Evolutionary conservation across 1,140 invertebrate genomes (phyloP).

Genomic region (Neodiprion lecontei): DNA sequence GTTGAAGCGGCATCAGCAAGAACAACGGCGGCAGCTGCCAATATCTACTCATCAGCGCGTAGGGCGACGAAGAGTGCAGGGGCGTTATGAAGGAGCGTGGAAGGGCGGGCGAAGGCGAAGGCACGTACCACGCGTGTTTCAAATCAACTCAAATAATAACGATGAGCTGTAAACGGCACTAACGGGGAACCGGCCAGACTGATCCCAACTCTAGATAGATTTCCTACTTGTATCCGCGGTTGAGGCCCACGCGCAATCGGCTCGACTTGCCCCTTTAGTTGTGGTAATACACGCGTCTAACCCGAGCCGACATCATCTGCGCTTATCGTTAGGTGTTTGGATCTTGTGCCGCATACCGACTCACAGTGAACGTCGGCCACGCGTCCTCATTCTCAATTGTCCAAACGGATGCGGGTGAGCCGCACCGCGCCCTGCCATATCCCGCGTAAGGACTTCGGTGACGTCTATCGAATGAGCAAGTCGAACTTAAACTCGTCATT

Average conservation of each 20-base stretch:
- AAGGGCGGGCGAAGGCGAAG: background rate
- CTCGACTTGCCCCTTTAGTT: background rate
- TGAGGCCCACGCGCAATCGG: constrained; percentile 36
- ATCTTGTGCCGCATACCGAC: too few relatives aligned
- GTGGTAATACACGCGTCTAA: background rate
- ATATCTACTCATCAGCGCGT: background rate
- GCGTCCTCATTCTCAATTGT: background rate
- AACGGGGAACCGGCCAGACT: constrained; percentile 50
- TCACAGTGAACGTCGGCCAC: background rate
- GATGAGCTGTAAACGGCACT: constrained; percentile 53
- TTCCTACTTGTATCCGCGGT: constrained; percentile 43
- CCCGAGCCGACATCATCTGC: background rate
- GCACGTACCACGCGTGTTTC: constrained; percentile 44
- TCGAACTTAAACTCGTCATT: background rate
- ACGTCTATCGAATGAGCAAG: background rate
- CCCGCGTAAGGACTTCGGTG: background rate
- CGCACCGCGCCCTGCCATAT: background rate
- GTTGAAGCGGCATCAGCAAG: background rate
- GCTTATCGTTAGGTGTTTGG: too few relatives aligned
- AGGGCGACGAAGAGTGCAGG: background rate
- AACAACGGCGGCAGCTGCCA: background rate
- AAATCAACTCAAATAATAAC: constrained; percentile 55
- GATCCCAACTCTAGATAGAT: constrained; percentile 53
- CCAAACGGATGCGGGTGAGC: background rate
- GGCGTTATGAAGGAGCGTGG: background rate